phyloP scores from a whole-genome alignment of 1,140 invertebrate species.

The Euura saliciscinereae region DNA sequence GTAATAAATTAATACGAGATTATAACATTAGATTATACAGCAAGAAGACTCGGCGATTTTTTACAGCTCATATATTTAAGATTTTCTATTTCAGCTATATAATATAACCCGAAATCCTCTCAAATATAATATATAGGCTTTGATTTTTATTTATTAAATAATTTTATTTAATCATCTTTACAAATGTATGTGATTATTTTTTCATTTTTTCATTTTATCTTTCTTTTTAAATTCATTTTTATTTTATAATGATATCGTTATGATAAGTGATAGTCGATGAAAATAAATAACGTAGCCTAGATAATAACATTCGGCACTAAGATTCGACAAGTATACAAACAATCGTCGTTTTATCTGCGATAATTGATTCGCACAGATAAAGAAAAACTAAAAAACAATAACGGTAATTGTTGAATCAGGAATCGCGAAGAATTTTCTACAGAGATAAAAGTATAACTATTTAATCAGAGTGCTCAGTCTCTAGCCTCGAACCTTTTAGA shows the following conservation, averaged over 20 bases:
- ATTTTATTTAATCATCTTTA: background rate
- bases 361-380: too few relatives aligned
- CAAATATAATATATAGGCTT: background rate
- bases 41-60: conserved; percentile 24
- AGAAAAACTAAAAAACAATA: too few relatives aligned
- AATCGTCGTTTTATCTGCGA: too few relatives aligned
- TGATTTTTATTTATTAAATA: background rate
- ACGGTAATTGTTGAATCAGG: too few relatives aligned
- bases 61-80: conserved; percentile 22
- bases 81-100: conserved; percentile 11
- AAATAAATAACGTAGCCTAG: conserved; percentile 9
- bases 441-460: too few relatives aligned
- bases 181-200: background rate
- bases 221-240: too few relatives aligned
- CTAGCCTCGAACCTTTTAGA: too few relatives aligned
- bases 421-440: too few relatives aligned
- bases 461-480: too few relatives aligned
- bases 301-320: conserved; percentile 12
- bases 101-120: too few relatives aligned
- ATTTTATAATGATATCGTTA: background rate
- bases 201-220: too few relatives aligned
- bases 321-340: background rate
- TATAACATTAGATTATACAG: conserved; percentile 19
- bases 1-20: conserved; percentile 29
- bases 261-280: background rate